Evolutionary conservation across 2,888 invertebrate genomes (phyloP).

Genomic region (Leucoma salicis): DNA sequence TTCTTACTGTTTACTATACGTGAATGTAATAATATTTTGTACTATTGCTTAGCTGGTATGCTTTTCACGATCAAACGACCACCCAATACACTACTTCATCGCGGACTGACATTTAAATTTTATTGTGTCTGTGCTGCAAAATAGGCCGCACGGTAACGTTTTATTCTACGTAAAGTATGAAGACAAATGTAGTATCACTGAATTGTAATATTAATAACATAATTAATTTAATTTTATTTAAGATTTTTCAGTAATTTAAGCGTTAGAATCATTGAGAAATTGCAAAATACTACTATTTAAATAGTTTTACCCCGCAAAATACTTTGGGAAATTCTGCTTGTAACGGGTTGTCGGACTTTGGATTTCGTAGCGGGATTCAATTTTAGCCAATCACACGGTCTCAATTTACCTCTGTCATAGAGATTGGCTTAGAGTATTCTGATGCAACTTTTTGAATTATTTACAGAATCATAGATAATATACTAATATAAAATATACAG

Average conservation of each 20-base stretch:
- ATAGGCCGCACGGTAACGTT: slow-evolving; percentile 37
- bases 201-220: too few relatives aligned
- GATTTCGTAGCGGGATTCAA: slow-evolving; percentile 10
- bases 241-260: too few relatives aligned
- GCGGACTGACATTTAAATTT: slow-evolving; percentile 40
- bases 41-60: slow-evolving; percentile 36
- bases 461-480: too few relatives aligned
- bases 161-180: slow-evolving; percentile 30
- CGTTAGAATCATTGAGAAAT: too few relatives aligned
- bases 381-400: slow-evolving; percentile 27
- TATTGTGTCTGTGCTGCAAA: slow-evolving; percentile 22
- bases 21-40: slow-evolving; percentile 45
- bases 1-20: slow-evolving; percentile 51
- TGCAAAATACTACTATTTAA: too few relatives aligned
- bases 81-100: slow-evolving; percentile 47
- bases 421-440: slow-evolving; percentile 34
- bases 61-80: slow-evolving; percentile 31
- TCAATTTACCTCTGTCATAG: slow-evolving; percentile 5
- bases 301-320: too few relatives aligned
- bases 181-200: too few relatives aligned
- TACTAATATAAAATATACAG: too few relatives aligned
- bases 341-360: slow-evolving; percentile 12
- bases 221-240: too few relatives aligned
- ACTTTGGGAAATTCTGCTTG: slow-evolving; percentile 13
- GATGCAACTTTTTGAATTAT: slow-evolving; percentile 53